Base-by-base conservation (phyloP, 2,888 invertebrate genomes). In the Schizaphis graminum region DNA sequence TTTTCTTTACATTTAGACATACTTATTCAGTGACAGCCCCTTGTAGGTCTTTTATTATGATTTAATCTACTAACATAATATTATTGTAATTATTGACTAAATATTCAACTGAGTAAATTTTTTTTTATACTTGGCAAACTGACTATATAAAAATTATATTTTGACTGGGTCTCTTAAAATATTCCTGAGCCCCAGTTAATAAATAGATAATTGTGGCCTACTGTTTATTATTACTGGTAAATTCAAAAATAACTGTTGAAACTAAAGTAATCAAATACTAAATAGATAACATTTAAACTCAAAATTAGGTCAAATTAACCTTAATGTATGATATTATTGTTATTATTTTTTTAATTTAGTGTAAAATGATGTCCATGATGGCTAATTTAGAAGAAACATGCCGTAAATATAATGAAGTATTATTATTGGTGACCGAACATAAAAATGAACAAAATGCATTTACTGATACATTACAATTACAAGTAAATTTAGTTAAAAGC, bases 401-500 rank as follows among this genome's bases (percentile, higher is more conserved):
- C 44, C 85, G 24, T 35, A 94, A 57, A 16, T 94, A 90, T 61
- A 67, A 94, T 41, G 90, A 94, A 86, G 41, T 94, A 85, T 5
- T 94, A 90, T 41, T 49, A 41, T 41, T 85, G 47, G 44, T 86
- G 28, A 28, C 35, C 10, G 16, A 94, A 49, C 57, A 86, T 21
- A 94, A 26, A 90, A 94, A 90, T 41, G 67, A 94, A 57, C 93
- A 90, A 86, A 53, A 21, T 28, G 61, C 24, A 86, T 90, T 61
- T 7, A n/a, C 61, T 47, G 86, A 94, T 53, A 85, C 61, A 61
- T 94, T 94, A 94, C 93, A 90, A 61, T 47, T 94, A 24, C 93
- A 94, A 61, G 90, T 94, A 2, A 94, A 91, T 61, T 41, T 94
- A 86, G 90, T 90, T 8, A 90, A 90, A 90, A 94, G 90, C 28